phyloP scores from a whole-genome alignment of 2,888 invertebrate species.

The Caenorhabditis zanzibari region DNA sequence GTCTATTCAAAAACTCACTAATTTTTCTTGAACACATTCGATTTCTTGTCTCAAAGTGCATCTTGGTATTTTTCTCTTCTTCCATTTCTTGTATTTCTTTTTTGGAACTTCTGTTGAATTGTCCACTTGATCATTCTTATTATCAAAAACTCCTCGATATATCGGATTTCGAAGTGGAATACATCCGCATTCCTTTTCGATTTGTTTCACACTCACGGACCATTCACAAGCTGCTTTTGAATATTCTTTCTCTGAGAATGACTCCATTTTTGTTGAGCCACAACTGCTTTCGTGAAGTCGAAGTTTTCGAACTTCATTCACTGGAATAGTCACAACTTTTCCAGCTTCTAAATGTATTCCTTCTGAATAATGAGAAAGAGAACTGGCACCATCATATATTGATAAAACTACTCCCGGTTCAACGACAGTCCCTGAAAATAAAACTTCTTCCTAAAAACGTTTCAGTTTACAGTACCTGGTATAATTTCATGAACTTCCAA shows the following conservation, averaged over 20 bases:
- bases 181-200: constrained; percentile 69
- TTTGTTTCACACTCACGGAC: constrained; percentile 68
- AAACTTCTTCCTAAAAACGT: background rate
- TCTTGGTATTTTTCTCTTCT: constrained; percentile 65
- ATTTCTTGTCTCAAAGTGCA: constrained; percentile 76
- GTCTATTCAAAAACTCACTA: constrained; percentile 46
- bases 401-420: constrained; percentile 79
- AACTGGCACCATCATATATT: constrained; percentile 72
- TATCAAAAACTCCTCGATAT: constrained; percentile 52
- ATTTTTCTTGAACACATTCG: constrained; percentile 74
- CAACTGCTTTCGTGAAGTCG: constrained; percentile 74
- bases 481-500: constrained; percentile 79
- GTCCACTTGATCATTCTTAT: constrained; percentile 26
- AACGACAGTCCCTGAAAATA: constrained; percentile 47
- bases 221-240: constrained; percentile 79
- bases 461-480: constrained; percentile 59
- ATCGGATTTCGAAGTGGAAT: constrained; percentile 67
- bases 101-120: constrained; percentile 31
- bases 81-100: constrained; percentile 52
- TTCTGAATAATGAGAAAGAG: constrained; percentile 74
- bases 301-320: constrained; percentile 78
- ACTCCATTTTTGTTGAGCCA: constrained; percentile 69
- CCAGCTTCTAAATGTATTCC: constrained; percentile 81
- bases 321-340: constrained; percentile 79
- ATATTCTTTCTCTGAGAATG: constrained; percentile 74